A percentile compares a stretch with the other conserved stretches of the same genome.
Conservation (phyloP, 2,113 vertebrate genomes). For the Syngnathoides biaculeatus region DNA sequence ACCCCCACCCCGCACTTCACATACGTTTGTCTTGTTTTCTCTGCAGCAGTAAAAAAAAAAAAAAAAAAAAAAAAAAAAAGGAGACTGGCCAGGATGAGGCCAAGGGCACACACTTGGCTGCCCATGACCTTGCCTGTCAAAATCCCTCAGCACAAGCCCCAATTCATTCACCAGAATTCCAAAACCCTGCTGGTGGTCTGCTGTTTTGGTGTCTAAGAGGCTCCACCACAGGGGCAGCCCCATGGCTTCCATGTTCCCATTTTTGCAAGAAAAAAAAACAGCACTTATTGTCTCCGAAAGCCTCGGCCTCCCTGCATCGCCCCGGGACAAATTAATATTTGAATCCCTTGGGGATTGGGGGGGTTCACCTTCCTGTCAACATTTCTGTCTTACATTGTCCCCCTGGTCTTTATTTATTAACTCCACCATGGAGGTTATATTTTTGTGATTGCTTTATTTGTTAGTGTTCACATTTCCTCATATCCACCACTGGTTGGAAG, state of each 20-base stretch:
- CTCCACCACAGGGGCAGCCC: slow-evolving; percentile 6
- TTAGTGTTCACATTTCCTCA: neutral
- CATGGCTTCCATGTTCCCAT: slow-evolving; percentile 25
- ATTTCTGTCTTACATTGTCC: slow-evolving; percentile 50
- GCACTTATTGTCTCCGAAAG: slow-evolving; percentile 82
- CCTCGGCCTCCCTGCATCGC: slow-evolving; percentile 77
- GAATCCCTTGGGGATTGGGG: slow-evolving; percentile 82
- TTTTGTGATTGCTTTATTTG: neutral
- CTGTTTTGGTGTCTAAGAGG: slow-evolving; percentile 38
- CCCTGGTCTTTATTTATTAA: slow-evolving; percentile 66
- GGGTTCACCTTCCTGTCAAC: slow-evolving; percentile 80
- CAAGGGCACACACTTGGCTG: slow-evolving; percentile 69
- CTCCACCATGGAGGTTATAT: neutral
- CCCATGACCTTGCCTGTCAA: slow-evolving; percentile 73
- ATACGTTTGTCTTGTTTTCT: slow-evolving; percentile 45
- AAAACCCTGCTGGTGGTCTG: slow-evolving; percentile 38
- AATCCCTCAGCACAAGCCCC: slow-evolving; percentile 58
- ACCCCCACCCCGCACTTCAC: too few relatives aligned
- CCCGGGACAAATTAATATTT: slow-evolving; percentile 95
- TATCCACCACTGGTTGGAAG: neutral
- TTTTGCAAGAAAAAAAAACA: slow-evolving; percentile 84
- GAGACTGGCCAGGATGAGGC: slow-evolving; percentile 50
- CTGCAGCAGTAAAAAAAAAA: slow-evolving; percentile 10
- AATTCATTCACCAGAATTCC: slow-evolving; percentile 50
- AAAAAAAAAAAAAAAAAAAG: slow-evolving; percentile 19